A percentile compares a stretch with the other conserved stretches of the same genome.
Conservation (phyloP, 1,140 invertebrate genomes). For the Drosophila kikkawai region DNA sequence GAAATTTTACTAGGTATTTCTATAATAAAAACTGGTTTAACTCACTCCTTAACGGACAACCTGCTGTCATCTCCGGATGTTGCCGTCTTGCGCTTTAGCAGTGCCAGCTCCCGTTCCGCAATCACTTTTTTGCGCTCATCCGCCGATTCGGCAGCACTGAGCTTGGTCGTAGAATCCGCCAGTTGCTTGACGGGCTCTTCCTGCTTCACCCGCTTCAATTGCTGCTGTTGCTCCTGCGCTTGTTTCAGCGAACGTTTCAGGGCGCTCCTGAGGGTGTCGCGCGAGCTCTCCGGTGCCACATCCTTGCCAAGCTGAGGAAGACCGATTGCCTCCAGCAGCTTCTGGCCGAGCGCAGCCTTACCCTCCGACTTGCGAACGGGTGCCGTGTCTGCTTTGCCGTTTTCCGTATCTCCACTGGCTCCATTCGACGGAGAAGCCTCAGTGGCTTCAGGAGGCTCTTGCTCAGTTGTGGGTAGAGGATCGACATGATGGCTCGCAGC, state of each 20-base stretch:
- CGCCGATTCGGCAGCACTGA: slow-evolving; percentile 54
- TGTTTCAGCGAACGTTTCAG: slow-evolving; percentile 76
- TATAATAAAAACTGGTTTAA: not conserved
- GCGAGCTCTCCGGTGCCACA: slow-evolving; percentile 53
- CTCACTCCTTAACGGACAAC: slow-evolving; percentile 61
- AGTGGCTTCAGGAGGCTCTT: slow-evolving; percentile 1
- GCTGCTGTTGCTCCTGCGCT: slow-evolving; percentile 77
- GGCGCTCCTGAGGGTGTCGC: slow-evolving; percentile 69
- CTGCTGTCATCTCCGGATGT: slow-evolving; percentile 36
- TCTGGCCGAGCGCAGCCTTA: slow-evolving; percentile 73
- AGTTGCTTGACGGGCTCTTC: slow-evolving; percentile 64
- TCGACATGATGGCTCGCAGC: not conserved
- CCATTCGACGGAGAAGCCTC: slow-evolving; percentile 4
- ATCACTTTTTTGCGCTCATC: slow-evolving; percentile 76
- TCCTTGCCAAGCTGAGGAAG: slow-evolving; percentile 60
- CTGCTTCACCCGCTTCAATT: slow-evolving; percentile 68
- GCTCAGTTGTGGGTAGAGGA: not conserved
- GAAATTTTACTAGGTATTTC: not conserved
- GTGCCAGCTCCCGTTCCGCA: slow-evolving; percentile 66
- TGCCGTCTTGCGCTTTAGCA: slow-evolving; percentile 54
- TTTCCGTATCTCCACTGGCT: slow-evolving; percentile 4
- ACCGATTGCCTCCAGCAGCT: slow-evolving; percentile 76
- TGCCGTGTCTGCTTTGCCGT: slow-evolving; percentile 2
- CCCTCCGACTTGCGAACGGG: slow-evolving; percentile 53
- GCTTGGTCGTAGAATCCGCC: slow-evolving; percentile 76